These are phyloP conservation scores for Hycleus cichorii DNA, from an alignment of 1,140 invertebrate genomes.

Conservation along the genomic window DNA sequence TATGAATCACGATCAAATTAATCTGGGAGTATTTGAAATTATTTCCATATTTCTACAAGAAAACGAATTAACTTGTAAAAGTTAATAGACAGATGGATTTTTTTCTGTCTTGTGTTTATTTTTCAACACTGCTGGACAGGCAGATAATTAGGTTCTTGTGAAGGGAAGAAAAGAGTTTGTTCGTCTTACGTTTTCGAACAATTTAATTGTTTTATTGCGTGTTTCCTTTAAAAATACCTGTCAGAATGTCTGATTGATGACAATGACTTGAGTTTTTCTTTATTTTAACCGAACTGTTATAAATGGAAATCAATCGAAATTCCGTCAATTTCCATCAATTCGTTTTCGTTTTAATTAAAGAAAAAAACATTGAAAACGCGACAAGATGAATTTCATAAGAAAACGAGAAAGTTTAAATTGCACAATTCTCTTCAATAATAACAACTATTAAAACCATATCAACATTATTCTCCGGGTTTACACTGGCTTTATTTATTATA, in stretches of 20 bases:
- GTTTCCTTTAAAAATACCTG: not conserved
- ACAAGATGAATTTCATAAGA: slow-evolving; percentile 11
- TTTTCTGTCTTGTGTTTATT: not conserved
- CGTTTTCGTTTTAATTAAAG: too few relatives aligned
- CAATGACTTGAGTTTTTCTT: too few relatives aligned
- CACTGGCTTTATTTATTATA: slow-evolving; percentile 11
- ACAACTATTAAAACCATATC: slow-evolving; percentile 11
- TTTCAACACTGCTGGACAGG: not conserved
- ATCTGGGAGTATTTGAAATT: too few relatives aligned
- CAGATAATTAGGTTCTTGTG: slow-evolving; percentile 1
- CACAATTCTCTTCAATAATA: slow-evolving; percentile 9
- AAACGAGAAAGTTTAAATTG: slow-evolving; percentile 1
- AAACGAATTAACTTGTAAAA: not conserved
- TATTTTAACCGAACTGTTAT: too few relatives aligned
- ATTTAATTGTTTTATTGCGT: slow-evolving; percentile 15
- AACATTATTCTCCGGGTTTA: slow-evolving; percentile 10
- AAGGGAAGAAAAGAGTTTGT: not conserved
- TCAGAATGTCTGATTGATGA: too few relatives aligned
- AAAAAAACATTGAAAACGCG: slow-evolving; percentile 1
- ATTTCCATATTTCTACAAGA: not conserved
- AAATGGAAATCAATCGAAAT: too few relatives aligned
- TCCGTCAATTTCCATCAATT: too few relatives aligned
- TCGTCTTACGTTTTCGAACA: not conserved
- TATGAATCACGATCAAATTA: too few relatives aligned
- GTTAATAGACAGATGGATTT: slow-evolving; percentile 4